Evolutionary conservation across 2,797 vertebrate genomes (phyloP), one percentile per base, ranked within the genome.

Genomic region (Sebastiscus albofasciatus): DNA sequence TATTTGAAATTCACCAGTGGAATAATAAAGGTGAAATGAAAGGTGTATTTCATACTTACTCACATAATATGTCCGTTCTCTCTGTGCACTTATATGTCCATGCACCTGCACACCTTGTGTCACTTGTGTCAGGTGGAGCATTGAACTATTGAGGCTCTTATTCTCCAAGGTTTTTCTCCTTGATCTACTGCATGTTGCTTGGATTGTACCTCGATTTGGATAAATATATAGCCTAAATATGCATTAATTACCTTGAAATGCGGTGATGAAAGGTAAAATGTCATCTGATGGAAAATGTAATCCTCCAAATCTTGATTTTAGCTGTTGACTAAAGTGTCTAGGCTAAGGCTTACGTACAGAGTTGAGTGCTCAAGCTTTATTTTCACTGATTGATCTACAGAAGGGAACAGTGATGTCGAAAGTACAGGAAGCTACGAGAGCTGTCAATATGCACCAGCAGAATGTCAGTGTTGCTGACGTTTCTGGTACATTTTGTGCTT

Each of bases 401-500:
- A 29, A 33, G 6, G 26, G 5, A 18, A 22, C 31, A 4, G 16
- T 20, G 27, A 27, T 22, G 29, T 6, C n/a, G 18, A 39, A n/a
- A 46, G 36, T 29, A 20, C 14, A 67, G 42, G 52, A 31, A 29
- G 11, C 33, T 12, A 22, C 2, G 2, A 66, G 46, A 46, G 31
- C 52, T 74, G 54, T 56, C 59, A 46, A 12, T 36, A 24, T 49
- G 52, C 27, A 18, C 22, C 7, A 22, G 27, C 64, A 39, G 52
- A 2, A n/a, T 12, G 59, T 81, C 59, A 31, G 66, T 9, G 42
- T 36, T 20, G 27, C 56, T 72, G 73, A 79, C 8, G 7, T 46
- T 13, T 69, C 29, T 34, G 34, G 31, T 62, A 68, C 70, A 71
- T 68, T 83, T 59, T 71, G 33, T 67, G 29, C 39, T 61, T 72